A percentile compares a stretch with the other conserved stretches of the same genome.
These are phyloP conservation scores for Eilema griseolum DNA, from an alignment of 2,888 invertebrate genomes.

Conservation along the genomic window DNA sequence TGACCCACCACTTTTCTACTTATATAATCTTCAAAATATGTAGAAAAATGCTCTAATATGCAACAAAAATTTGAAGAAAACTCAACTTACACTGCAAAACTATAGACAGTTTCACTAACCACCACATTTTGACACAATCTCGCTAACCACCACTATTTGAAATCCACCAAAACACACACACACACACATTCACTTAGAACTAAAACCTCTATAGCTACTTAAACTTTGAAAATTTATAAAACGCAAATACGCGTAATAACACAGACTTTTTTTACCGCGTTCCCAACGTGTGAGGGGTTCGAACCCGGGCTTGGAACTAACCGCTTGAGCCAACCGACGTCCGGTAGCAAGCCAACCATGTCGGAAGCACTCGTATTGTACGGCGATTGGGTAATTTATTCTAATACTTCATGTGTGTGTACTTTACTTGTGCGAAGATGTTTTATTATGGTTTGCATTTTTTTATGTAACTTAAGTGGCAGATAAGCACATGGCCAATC, in stretches of 20 bases:
- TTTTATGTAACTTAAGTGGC: too few species aligned
- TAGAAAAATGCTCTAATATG: too few species aligned
- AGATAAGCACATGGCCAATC: too few species aligned
- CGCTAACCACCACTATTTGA: slow-evolving; percentile 24
- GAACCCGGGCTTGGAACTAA: slow-evolving; percentile 78
- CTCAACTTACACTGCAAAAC: slow-evolving; percentile 72
- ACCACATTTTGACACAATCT: slow-evolving; percentile 66
- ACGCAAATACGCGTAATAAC: slow-evolving; percentile 42
- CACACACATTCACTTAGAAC: slow-evolving; percentile 24
- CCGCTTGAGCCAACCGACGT: slow-evolving; percentile 79
- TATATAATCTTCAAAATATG: too few species aligned
- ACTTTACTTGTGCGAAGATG: slow-evolving; percentile 13
- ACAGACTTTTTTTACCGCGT: slow-evolving; percentile 27
- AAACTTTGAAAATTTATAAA: slow-evolving; percentile 32
- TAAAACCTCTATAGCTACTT: slow-evolving; percentile 37
- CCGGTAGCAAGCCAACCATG: slow-evolving; percentile 78
- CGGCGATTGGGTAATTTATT: slow-evolving; percentile 75
- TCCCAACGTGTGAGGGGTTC: slow-evolving; percentile 82
- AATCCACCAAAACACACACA: slow-evolving; percentile 31
- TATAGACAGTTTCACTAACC: slow-evolving; percentile 68
- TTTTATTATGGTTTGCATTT: slow-evolving; percentile 7
- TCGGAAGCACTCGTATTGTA: slow-evolving; percentile 79
- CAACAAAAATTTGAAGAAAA: not conserved
- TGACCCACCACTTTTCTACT: too few species aligned
- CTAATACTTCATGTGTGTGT: slow-evolving; percentile 57